phyloP scores from a whole-genome alignment of 2,113 vertebrate species.

The Rhizomys pruinosus region DNA sequence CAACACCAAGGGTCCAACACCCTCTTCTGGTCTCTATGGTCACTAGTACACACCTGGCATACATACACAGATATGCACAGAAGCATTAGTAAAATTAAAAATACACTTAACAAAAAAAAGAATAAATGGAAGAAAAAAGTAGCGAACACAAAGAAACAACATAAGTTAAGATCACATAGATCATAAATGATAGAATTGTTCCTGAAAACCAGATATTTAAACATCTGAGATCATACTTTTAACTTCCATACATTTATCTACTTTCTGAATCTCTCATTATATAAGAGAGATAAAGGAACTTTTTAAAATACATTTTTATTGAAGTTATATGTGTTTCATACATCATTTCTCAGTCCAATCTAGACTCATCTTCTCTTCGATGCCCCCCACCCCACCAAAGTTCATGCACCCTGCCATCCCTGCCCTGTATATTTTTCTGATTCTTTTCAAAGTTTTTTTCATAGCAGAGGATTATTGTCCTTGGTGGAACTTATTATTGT shows the following conservation, averaged over 20 bases:
- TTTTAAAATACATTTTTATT: no score
- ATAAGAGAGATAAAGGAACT: constrained; percentile 36
- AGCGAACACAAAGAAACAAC: neutral
- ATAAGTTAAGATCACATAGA: neutral
- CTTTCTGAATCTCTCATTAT: neutral
- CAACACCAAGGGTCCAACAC: neutral
- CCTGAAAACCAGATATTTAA: neutral
- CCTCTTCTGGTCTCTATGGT: neutral
- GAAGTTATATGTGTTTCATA: no score
- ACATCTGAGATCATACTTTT: neutral
- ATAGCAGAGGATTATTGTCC: no score
- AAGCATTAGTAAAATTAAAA: no score
- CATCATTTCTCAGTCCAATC: no score
- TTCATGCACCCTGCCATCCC: no score
- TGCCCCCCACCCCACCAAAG: no score
- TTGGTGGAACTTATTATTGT: no score
- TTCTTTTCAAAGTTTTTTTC: no score
- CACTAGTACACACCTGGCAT: neutral
- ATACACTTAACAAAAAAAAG: neutral
- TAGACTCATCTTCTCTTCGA: no score
- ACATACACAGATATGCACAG: neutral
- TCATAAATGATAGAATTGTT: neutral
- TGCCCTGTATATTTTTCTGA: no score
- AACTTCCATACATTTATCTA: neutral
- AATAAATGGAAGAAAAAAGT: neutral